phyloP scores from a whole-genome alignment of 2,797 vertebrate species.

The Micromesistius poutassou region DNA sequence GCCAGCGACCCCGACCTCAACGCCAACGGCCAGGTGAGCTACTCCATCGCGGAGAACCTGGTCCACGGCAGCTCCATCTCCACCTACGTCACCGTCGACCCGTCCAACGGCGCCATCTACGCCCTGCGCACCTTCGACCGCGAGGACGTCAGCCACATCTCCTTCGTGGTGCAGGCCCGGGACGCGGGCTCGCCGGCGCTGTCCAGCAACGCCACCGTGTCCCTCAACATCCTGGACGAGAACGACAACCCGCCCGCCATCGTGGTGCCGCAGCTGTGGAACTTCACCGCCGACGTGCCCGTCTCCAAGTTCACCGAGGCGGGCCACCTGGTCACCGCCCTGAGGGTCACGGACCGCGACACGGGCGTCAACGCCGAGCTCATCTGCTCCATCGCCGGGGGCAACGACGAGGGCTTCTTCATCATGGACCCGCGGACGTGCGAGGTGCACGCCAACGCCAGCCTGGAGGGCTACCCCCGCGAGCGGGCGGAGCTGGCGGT shows the following conservation, averaged over 20 bases:
- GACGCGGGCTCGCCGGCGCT: constrained; percentile 85
- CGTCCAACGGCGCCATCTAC: constrained; percentile 90
- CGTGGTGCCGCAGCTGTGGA: constrained; percentile 81
- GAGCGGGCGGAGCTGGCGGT: constrained; percentile 81
- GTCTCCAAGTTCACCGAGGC: constrained; percentile 83
- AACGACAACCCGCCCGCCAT: constrained; percentile 92
- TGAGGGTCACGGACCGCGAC: constrained; percentile 87
- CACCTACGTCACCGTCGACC: constrained; percentile 93
- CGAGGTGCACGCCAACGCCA: constrained; percentile 88
- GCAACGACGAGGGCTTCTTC: constrained; percentile 86
- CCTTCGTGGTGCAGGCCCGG: constrained; percentile 89
- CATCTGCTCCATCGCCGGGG: constrained; percentile 82
- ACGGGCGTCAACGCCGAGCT: constrained; percentile 91
- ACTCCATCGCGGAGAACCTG: constrained; percentile 88
- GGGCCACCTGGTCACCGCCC: constrained; percentile 80
- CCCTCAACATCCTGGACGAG: constrained; percentile 88
- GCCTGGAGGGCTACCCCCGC: constrained; percentile 77
- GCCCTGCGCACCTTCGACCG: constrained; percentile 91
- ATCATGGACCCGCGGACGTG: constrained; percentile 87
- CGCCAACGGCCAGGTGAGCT: constrained; percentile 91
- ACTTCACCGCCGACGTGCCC: constrained; percentile 85
- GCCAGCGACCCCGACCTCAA: constrained; percentile 90
- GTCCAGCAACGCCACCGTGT: constrained; percentile 82
- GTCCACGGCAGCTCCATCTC: constrained; percentile 86
- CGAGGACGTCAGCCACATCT: constrained; percentile 87